A percentile compares a stretch with the other conserved stretches of the same genome.
phyloP scores from a whole-genome alignment of 2,888 invertebrate species.

The Philopedon plagiatum region DNA sequence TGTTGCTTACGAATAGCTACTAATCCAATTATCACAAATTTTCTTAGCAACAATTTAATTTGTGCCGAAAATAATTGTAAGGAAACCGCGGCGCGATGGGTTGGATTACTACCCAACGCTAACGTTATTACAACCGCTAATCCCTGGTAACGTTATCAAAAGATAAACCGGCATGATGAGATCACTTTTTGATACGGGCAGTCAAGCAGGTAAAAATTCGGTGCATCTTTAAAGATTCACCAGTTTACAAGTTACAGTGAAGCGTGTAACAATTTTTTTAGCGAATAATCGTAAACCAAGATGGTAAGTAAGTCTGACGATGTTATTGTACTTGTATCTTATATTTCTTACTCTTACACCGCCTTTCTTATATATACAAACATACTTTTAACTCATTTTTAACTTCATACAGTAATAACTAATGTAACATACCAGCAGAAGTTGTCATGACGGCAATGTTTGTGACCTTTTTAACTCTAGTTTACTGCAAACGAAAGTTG shows the following conservation, averaged over 20 bases:
- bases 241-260: constrained; percentile 7
- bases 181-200: not conserved
- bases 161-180: constrained; percentile 7
- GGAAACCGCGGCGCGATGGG: not conserved
- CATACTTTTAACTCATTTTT: too few relatives aligned
- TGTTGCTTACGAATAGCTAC: too few relatives aligned
- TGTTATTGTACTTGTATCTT: not conserved
- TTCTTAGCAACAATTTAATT: not conserved
- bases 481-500: too few relatives aligned
- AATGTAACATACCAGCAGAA: not conserved
- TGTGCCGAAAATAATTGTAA: not conserved
- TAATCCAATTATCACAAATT: too few relatives aligned
- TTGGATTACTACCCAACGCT: not conserved
- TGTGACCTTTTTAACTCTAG: too few relatives aligned
- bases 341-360: constrained; percentile 13
- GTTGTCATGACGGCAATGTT: too few relatives aligned
- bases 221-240: not conserved
- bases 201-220: constrained; percentile 16
- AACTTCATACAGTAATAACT: too few relatives aligned
- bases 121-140: constrained; percentile 13
- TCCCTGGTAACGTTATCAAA: constrained; percentile 10
- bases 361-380: too few relatives aligned
- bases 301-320: not conserved
- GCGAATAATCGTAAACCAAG: not conserved
- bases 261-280: not conserved